phyloP scores from a whole-genome alignment of 2,797 vertebrate species.

The Corythornis leucogaster region DNA sequence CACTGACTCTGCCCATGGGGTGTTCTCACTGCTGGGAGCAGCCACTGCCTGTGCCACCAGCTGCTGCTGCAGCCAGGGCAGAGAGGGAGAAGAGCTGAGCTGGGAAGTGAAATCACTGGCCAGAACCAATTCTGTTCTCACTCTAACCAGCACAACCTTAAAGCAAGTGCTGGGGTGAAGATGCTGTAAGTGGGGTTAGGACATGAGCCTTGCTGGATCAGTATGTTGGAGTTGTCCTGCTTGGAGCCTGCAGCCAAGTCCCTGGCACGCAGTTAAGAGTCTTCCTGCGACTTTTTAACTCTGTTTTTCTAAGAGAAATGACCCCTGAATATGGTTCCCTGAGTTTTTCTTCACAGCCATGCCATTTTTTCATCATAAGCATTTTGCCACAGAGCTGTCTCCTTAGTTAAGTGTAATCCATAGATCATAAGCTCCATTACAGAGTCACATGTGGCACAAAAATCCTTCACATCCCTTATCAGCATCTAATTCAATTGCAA shows the following conservation, averaged over 20 bases:
- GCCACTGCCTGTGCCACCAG: no score
- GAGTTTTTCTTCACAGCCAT: background rate
- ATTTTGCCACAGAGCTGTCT: background rate
- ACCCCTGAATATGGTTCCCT: background rate
- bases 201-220: background rate
- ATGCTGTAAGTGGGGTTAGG: background rate
- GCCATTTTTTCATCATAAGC: background rate
- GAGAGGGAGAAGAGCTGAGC: no score
- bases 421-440: background rate
- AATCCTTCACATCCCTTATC: constrained; percentile 3
- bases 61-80: no score
- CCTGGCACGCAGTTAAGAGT: background rate
- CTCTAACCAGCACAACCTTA: no score
- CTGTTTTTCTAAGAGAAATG: background rate
- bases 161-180: background rate
- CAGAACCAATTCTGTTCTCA: no score
- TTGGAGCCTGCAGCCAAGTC: background rate
- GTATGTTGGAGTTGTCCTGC: accelerated
- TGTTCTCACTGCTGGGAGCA: no score
- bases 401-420: background rate
- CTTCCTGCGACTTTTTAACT: background rate
- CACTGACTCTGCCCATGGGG: no score
- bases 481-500: background rate
- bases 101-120: no score
- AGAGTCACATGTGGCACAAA: background rate